Base-by-base conservation (phyloP, 1,140 invertebrate species). In the Augochlora pura region DNA sequence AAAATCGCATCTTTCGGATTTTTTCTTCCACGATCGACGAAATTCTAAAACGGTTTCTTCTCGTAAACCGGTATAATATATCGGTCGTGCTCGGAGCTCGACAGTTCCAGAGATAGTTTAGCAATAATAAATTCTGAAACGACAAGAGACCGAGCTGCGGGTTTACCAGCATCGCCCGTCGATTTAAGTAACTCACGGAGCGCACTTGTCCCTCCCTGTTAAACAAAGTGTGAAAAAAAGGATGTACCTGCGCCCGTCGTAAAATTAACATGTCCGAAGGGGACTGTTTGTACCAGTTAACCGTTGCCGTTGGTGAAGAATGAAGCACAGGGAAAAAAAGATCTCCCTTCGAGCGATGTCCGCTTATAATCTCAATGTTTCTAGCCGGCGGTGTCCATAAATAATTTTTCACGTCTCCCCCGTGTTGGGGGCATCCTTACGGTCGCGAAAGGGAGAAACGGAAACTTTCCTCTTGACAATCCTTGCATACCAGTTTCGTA, bases 401-500 rank as follows among this genome's bases (percentile, higher is more conserved):
- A 79, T 79, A 79, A 78, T 78, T 78, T 54, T 16, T 66, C 23
- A 57, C 52, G 52, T 67, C 77, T 66, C 66, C 70, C 70, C 63
- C 52, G 18, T n/a, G n/a, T 46, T 39, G 7, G 62, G 63, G 52
- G 27, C 63, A 73, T 70, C 77, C 77, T 67, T 66, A 65, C 77
- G 70, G 57, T 66, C 77, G 77, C 73, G 54, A 79, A 79, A 73
- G 77, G 77, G 77, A 79, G 70, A 73, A 79, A 79, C 64, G 59
- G 70, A 79, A 79, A 79, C 77, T 79, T 79, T 79, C 77, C 77
- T 78, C 76, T 74, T 74, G 77, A 73, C 66, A 79, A 79, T 79
- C 77, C 77, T 79, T 79, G 77, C 77, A 79, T 79, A 79, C 49
- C 65, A 79, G 77, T 79, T 79, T 79, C 77, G 81, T 68, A 77